Evolutionary conservation across 2,113 vertebrate species (phyloP), one percentile per base, ranked within the genome.

Genomic region (Ochotona curzoniae): DNA sequence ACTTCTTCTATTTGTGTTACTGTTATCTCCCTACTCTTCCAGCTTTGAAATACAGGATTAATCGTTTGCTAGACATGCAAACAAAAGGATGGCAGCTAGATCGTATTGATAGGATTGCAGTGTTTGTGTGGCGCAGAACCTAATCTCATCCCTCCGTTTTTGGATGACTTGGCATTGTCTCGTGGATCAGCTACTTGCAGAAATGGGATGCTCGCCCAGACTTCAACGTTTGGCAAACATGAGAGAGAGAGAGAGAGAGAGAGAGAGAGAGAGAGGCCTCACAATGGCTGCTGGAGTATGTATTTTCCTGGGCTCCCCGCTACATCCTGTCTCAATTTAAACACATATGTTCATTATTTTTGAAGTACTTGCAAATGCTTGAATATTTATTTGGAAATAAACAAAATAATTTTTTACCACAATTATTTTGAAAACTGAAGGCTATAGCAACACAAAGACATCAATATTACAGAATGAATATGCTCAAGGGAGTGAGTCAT

Each of bases 311-410:
- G 90, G 93, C 95, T 94, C 28, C 81, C 61, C 57, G 74, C 94
- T 51, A 73, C 67, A 87, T 95, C n/a, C 80, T 32, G 60, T 96
- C 98, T 97, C 70, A 97, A 83, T 96, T 71, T 95, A 97, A 98
- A 97, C 93, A 98, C 91, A 90, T 96, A 97, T 95, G 94, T 91
- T 97, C 74, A 83, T 95, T 81, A 96, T 95, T 97, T 98, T 95
- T 91, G 35, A 96, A 96, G 93, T 92, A 74, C 73, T 87, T 92
- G 47, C 88, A 92, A 95, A 96, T 95, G 74, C 67, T 93, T 96
- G 79, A 54, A 35, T 97, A 90, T 97, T 97, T 96, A 95, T 66
- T 96, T 90, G 95, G 93, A 97, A 97, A 89, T 89, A 97, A 97
- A 96, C 26, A 96, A 93, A 25, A 51, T 96, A 30, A 51, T 96